phyloP scores from a whole-genome alignment of 2,113 vertebrate species.

The Amblyornis subalaris region DNA sequence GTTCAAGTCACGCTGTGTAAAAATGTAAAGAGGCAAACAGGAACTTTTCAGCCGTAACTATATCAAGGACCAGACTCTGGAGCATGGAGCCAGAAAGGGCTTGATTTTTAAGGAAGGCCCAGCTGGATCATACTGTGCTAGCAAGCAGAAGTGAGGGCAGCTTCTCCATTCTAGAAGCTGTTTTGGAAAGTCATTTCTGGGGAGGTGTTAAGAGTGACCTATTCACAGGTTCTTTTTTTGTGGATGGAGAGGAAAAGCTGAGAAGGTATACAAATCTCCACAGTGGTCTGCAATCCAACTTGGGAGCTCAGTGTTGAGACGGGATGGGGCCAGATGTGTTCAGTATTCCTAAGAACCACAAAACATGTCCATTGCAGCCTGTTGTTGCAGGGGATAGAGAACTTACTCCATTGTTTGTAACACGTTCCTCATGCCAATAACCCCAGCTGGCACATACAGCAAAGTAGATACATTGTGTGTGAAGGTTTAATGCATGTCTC shows the following conservation, averaged over 20 bases:
- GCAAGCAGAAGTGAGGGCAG: background rate
- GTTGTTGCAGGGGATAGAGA: slow-evolving; percentile 66
- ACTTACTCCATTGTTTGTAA: slow-evolving; percentile 67
- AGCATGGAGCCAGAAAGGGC: slow-evolving; percentile 61
- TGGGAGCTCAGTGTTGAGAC: slow-evolving; percentile 43
- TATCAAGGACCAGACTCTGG: slow-evolving; percentile 48
- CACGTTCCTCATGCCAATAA: slow-evolving; percentile 38
- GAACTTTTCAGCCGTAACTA: background rate
- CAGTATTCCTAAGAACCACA: slow-evolving; percentile 65
- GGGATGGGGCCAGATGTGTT: slow-evolving; percentile 57
- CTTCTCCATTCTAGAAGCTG: slow-evolving; percentile 66
- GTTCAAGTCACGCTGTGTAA: slow-evolving; percentile 48
- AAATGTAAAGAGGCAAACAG: slow-evolving; percentile 36
- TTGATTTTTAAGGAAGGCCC: slow-evolving; percentile 36
- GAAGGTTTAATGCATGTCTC: slow-evolving; percentile 63
- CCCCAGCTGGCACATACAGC: slow-evolving; percentile 37
- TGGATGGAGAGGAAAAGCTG: slow-evolving; percentile 48
- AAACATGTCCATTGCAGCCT: slow-evolving; percentile 67
- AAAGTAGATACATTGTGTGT: background rate
- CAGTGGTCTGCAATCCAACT: slow-evolving; percentile 63
- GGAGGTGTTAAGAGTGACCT: slow-evolving; percentile 30
- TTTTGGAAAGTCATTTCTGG: slow-evolving; percentile 32
- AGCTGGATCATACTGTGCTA: background rate
- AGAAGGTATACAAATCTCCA: slow-evolving; percentile 57
- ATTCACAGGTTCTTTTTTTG: slow-evolving; percentile 49